Base-by-base conservation (phyloP, 2,888 invertebrate genomes). In the Carabus problematicus region DNA sequence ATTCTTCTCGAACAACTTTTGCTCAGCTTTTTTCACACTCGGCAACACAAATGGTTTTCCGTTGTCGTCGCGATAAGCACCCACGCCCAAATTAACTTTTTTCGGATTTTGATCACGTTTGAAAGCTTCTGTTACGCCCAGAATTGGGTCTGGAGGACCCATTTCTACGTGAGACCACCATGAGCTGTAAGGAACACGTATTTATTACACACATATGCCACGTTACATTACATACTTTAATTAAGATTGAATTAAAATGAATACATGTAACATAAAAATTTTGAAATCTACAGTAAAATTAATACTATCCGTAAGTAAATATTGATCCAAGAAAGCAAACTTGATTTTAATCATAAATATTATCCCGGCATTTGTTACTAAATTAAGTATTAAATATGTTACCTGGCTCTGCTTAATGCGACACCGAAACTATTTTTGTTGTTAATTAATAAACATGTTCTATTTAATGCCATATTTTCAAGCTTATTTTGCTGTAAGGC, bases 61-160 rank as follows among this genome's bases (percentile, higher is more conserved):
- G 77, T 93, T 89, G 79, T 99, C 98, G 82, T 98, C 98, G 75
- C 99, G 88, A 83, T 99, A 99, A 8, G 99, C 98, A 71, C 96
- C 96, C 3, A 90, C 96, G 71, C 98, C 98, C 61, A 99, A 88
- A 82, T 99, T 99, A 72, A 99, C 93, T 84, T 99, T 99, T 75
- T 95, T 95, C 0, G 95, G 89, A 80, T 95, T 92, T 1, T 86
- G 84, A 80, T 99, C 98, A 71, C 85, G 88, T 80, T 95, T 98
- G 83, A 86, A 99, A 0, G 98, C 98, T 81, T 99, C 99, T 0
- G 97, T 94, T 49, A 99, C 93, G 43, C 99, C 99, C 60, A 99
- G 85, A 84, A 99, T 99, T 19, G 95, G 94, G 86, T 98, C 98
- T 4, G 98, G 98, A 14, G 98, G 98, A 3, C 98, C 98, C 95